Conservation (phyloP, 23 tunicate species). For the Halocynthia roretzi region DNA sequence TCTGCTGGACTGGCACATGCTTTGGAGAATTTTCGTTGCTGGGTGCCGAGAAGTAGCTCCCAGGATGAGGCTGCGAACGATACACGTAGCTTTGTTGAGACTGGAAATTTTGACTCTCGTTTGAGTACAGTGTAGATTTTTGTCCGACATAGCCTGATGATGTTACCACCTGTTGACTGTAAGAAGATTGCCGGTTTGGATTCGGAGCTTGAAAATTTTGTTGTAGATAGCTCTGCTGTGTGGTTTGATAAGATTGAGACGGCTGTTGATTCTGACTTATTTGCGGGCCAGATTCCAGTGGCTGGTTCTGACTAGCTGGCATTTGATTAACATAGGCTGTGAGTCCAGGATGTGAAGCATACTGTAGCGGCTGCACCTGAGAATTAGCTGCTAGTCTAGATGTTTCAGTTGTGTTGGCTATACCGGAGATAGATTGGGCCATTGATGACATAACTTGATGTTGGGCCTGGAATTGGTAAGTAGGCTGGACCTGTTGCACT, state of each 20-base stretch:
- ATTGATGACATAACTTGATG: not conserved
- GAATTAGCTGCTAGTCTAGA: too few relatives aligned
- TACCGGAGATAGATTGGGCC: not conserved
- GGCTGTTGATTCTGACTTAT: not conserved
- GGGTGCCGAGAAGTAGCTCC: slow-evolving; percentile 6
- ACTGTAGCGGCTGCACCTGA: too few relatives aligned
- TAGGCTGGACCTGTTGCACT: not conserved
- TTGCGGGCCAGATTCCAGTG: not conserved
- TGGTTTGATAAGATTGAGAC: slow-evolving; percentile 1
- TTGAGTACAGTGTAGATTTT: not conserved
- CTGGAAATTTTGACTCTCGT: not conserved
- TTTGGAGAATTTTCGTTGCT: slow-evolving; percentile 32
- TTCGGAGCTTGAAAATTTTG: not conserved
- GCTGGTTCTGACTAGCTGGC: too few relatives aligned
- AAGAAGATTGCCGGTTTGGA: not conserved
- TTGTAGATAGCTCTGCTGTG: not conserved
- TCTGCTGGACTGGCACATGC: slow-evolving; percentile 4
- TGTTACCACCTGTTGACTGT: not conserved
- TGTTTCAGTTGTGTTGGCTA: not conserved
- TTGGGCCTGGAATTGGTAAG: not conserved
- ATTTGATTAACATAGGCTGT: too few relatives aligned
- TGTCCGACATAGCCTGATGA: not conserved
- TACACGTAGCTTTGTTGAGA: slow-evolving; percentile 5
- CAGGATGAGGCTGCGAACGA: slow-evolving; percentile 21
- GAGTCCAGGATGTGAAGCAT: too few relatives aligned